Percentiles rank a stretch among this genome's conserved stretches.
These are phyloP conservation scores for Apodemus speciosus DNA, from an alignment of 2,113 vertebrate species.

Conservation along the genomic window DNA sequence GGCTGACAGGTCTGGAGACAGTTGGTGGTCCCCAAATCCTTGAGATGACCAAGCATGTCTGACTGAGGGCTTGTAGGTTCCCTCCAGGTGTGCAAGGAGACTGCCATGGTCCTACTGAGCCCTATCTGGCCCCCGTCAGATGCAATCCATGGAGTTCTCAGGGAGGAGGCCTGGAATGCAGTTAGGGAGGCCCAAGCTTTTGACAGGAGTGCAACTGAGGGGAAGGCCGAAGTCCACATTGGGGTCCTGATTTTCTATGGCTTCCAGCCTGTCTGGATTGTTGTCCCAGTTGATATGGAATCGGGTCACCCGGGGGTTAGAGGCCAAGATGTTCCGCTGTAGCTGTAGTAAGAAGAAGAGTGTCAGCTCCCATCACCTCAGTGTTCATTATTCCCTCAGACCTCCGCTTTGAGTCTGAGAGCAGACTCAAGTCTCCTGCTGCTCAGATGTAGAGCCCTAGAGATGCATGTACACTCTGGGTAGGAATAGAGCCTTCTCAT, in stretches of 20 bases:
- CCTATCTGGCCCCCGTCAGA: conserved; percentile 74
- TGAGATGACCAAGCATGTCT: conserved; percentile 45
- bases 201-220: conserved; percentile 88
- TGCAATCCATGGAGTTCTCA: conserved; percentile 96
- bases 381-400: neutral
- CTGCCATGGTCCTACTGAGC: neutral
- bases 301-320: conserved; percentile 93
- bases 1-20: conserved; percentile 14
- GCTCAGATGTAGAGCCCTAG: neutral
- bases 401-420: neutral
- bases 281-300: conserved; percentile 97
- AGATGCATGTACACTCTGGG: neutral
- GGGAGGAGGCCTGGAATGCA: conserved; percentile 88
- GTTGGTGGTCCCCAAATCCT: neutral
- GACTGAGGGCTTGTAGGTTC: neutral
- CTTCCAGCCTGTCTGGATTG: conserved; percentile 89
- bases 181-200: conserved; percentile 80
- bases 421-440: neutral
- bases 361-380: neutral
- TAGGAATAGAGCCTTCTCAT: neutral
- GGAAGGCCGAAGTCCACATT: conserved; percentile 87
- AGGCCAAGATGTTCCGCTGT: conserved; percentile 94
- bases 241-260: conserved; percentile 92
- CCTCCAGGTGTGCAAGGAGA: conserved; percentile 16
- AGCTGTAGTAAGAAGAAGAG: conserved; percentile 84